Percentiles rank a stretch among this genome's conserved stretches.
These are phyloP conservation scores for Cololabis saira DNA, from an alignment of 2,113 vertebrate genomes.

Conservation along the genomic window DNA sequence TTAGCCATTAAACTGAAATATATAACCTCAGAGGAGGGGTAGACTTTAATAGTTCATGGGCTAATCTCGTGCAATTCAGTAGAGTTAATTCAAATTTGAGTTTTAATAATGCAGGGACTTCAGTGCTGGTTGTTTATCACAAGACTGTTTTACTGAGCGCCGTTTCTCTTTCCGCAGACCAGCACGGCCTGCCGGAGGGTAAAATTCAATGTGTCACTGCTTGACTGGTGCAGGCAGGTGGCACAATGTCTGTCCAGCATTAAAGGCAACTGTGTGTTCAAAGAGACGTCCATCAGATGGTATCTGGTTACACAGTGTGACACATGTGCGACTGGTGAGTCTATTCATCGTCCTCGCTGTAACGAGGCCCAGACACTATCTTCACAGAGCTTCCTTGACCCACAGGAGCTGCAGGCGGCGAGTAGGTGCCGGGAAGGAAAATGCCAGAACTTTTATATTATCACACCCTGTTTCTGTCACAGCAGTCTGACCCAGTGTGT, in stretches of 20 bases:
- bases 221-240: conserved; percentile 72
- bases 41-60: not conserved
- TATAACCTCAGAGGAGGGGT: conserved; percentile 34
- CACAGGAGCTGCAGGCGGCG: conserved; percentile 9
- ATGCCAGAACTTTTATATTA: conserved; percentile 42
- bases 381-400: conserved; percentile 33
- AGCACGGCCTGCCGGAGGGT: conserved; percentile 7
- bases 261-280: conserved; percentile 56
- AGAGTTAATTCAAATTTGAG: not conserved
- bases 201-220: conserved; percentile 48
- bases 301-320: conserved; percentile 56
- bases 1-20: conserved; percentile 32
- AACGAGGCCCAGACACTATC: conserved; percentile 44
- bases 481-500: conserved; percentile 44
- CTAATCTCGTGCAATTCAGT: not conserved
- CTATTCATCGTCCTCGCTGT: conserved; percentile 44
- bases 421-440: conserved; percentile 29
- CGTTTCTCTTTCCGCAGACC: conserved; percentile 36
- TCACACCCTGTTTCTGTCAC: conserved; percentile 61
- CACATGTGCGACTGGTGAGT: conserved; percentile 51
- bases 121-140: conserved; percentile 33
- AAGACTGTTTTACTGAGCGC: conserved; percentile 11
- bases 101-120: conserved; percentile 33
- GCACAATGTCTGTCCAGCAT: conserved; percentile 35
- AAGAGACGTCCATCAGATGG: conserved; percentile 56